Evolutionary conservation across 2,113 vertebrate species (phyloP), one percentile per base, ranked within the genome.

Genomic region (Alethe castanea): DNA sequence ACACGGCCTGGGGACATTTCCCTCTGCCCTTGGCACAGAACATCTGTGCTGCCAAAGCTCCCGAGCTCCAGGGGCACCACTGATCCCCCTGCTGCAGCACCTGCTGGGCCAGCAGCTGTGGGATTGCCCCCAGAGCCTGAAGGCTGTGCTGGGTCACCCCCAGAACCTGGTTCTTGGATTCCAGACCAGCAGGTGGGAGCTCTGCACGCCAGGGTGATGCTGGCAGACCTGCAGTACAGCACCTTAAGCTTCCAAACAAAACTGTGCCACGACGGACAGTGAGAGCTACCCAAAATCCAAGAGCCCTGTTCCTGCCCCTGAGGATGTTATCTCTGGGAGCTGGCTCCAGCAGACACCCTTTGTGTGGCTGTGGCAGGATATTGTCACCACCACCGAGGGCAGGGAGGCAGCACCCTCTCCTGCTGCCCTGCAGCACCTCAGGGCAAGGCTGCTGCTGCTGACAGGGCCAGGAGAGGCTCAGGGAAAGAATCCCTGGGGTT

Each of bases 301-400:
- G 2, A 2, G n/a, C n/a, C 48, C 19, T 7, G 0, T 8, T 33
- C 57, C 14, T 76, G 31, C 28, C 53, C 4, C 23, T 0, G 36
- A 1, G 19, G 44, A 11, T 5, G 2, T 0, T 3, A 2, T 15
- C 52, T 28, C 28, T 13, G 29, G 24, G 17, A 25, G n/a, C 0
- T 73, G 2, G 12, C 42, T 61, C 14, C 5, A 26, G 36, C 65
- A 42, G 53, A 0, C 5, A 24, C 42, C 20, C 71, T 93, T 7
- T 4, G 8, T 0, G 1, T 40, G 59, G 1, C 1, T 1, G 23
- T 44, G 84, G 31, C 13, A 33, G 64, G 52, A 57, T 8, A 11
- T 48, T 25, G 15, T 54, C 26, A 3, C n/a, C 5, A 2, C 7
- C 19, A 8, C n/a, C 4, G 3, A 1, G 60, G 56, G 22, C 50